Base-by-base conservation (phyloP, 2,888 invertebrate genomes). In the Nomada hirtipes region DNA sequence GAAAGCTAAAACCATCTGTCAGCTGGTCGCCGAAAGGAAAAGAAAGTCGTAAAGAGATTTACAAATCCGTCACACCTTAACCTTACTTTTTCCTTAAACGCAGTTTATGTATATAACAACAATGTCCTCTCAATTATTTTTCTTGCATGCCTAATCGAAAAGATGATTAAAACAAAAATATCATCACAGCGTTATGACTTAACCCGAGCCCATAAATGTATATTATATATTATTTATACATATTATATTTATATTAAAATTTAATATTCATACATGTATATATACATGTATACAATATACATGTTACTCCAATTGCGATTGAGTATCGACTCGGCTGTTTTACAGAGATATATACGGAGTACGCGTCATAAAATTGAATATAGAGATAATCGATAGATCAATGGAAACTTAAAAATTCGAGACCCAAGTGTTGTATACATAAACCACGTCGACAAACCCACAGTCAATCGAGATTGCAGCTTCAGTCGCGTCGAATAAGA, bases 1-100 rank as follows among this genome's bases (percentile, higher is more conserved):
- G 47, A 55, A 78, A 52, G 18, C 44, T 64, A 55, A 55, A n/a
- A 55, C 36, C 23, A 20, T 10, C 18, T 23, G 18, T 47, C 73
- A 65, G 55, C 29, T 65, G 50, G 13, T 64, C 23, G 13, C 18
- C 10, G 15, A 50, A 50, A 52, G 13, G 29, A 59, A 67, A 29
- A 55, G 13, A 13, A 60, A 52, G 7, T 29, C 18, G 18, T 13
- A n/a, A 47, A n/a, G 4, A 15, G 18, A 23, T 60, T 60, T 59
- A n/a, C 23, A n/a, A 2, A 4, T 26, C 59, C 4, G 7, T 29
- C 59, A 29, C 29, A 26, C 0, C 7, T 15, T 18, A 13, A 61
- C 2, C 11, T 2, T 26, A 13, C 2, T 18, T 26, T 10, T 15
- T 52, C 47, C 50, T 15, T 4, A 11, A 50, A 50, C 50, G 18